A percentile compares a stretch with the other conserved stretches of the same genome.
These are phyloP conservation scores for Serrognathus titanus DNA, from an alignment of 2,888 invertebrate species.

Conservation along the genomic window DNA sequence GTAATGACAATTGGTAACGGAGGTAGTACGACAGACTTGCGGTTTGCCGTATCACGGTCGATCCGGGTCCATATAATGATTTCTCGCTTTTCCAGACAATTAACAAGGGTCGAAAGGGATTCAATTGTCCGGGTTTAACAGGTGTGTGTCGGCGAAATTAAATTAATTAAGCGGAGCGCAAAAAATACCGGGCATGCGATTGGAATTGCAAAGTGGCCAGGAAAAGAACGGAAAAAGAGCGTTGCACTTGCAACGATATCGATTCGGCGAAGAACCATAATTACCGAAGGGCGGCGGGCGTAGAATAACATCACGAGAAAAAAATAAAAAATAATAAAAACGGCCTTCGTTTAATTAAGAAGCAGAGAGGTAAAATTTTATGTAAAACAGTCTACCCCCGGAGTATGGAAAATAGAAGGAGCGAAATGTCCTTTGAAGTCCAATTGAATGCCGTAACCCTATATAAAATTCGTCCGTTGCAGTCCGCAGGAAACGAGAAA, in stretches of 20 bases:
- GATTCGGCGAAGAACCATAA: too few species aligned
- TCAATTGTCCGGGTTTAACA: slow-evolving; percentile 49
- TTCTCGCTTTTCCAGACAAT: slow-evolving; percentile 49
- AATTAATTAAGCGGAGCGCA: slow-evolving; percentile 29
- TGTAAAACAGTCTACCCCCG: not conserved
- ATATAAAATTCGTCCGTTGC: not conserved
- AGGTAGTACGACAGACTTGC: slow-evolving; percentile 39
- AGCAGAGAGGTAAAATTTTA: not conserved
- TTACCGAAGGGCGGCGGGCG: too few species aligned
- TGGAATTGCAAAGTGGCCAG: not conserved
- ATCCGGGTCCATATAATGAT: slow-evolving; percentile 45
- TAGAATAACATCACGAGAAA: too few species aligned
- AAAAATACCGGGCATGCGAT: not conserved
- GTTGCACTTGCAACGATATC: too few species aligned
- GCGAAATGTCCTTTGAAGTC: not conserved
- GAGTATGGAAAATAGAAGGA: not conserved
- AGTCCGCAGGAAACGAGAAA: not conserved
- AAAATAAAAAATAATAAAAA: too few species aligned
- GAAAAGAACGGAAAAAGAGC: too few species aligned
- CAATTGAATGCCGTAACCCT: not conserved
- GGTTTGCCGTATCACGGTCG: slow-evolving; percentile 44
- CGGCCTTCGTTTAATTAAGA: too few species aligned
- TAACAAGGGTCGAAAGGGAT: slow-evolving; percentile 50
- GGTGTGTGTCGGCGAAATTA: slow-evolving; percentile 45
- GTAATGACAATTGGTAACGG: slow-evolving; percentile 20